Evolutionary conservation across 2,797 vertebrate genomes (phyloP), one percentile per base, ranked within the genome.

Genomic region (Fringilla coelebs): DNA sequence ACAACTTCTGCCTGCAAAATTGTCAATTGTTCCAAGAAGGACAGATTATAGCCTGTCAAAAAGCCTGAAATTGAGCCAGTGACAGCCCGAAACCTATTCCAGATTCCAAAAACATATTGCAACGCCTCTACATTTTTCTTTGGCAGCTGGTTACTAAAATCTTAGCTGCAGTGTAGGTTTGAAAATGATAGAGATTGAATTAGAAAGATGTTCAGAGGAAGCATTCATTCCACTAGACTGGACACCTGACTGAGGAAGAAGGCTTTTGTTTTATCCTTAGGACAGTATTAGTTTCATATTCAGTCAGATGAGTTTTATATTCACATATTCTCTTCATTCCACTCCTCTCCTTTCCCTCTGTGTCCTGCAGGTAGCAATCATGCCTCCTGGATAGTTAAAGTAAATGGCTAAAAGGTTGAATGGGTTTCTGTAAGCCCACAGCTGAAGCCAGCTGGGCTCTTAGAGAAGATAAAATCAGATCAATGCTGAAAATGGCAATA

Each of bases 41-140:
- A 85, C 60, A 93, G 86, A 96, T 96, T 92, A 95, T 62, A 95
- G 52, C 52, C 75, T 91, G 88, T 90, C 94, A 95, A 60, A 87
- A 89, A 88, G 36, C 52, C 67, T 93, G 63, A 94, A 97, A 96
- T 26, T 76, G 89, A 93, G 36, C 32, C 73, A 85, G 34, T 72
- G 63, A 94, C 75, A 94, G 88, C 19, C 72, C 72, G 45, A 92
- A 90, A 92, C 40, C 71, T 76, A 66, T 90, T 94, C 12, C 54
- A 88, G 70, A 67, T 78, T 63, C 65, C 12, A 14, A 85, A 93
- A 95, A 85, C 13, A 40, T 80, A 83, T 63, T 88, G 45, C 72
- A 85, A 67, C 17, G 6, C 29, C 29, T 75, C 45, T 70, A 54
- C 46, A 34, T 89, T 90, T 95, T 85, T 88, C 38, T 90, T 40